Evolutionary conservation across 2,888 invertebrate species (phyloP), one percentile per base, ranked within the genome.

Genomic region (Tetragonula carbonaria): DNA sequence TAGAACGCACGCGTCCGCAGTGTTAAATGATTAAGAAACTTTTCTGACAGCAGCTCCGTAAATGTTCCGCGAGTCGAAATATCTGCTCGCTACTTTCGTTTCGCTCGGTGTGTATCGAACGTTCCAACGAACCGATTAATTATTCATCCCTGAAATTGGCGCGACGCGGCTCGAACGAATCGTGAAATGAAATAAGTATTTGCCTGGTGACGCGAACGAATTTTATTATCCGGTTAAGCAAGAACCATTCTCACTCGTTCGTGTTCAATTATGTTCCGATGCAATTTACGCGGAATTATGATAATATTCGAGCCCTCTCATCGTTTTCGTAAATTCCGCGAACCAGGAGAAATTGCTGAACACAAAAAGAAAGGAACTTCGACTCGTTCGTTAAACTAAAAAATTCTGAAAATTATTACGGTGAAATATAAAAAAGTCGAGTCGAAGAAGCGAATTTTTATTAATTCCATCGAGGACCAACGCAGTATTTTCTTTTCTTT

Each of bases 61-160:
- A 8, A 28, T 16, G 23, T 8, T 62, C 28, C 16, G 23, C 16
- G 16, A 28, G 18, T 62, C 11, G 28, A 16, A 62, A 62, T 28
- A 28, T 57, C 14, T 14, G 14, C 57, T n/a, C n/a, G 14, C 57
- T n/a, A 62, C 8, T 62, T 62, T 59, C 62, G 59, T 23, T 50
- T 45, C 51, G 14, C 21, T 51, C 11, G 18, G 8, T 13, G 11
- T 13, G 11, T 53, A 72, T 59, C 45, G 45, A 68, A 23, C 53
- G 28, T 18, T 79, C 16, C 62, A 68, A 45, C 16, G 68, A 79
- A 21, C 45, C 68, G 53, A 68, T 74, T 74, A 68, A 79, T 63
- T 53, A 74, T 79, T 68, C 63, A 74, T 68, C 62, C 2, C 11
- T 21, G 33, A 16, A 63, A 63, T 63, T 63, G 33, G 21, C 11